Evolutionary conservation across 2,888 invertebrate species (phyloP).

Genomic region (Candidula unifasciata): DNA sequence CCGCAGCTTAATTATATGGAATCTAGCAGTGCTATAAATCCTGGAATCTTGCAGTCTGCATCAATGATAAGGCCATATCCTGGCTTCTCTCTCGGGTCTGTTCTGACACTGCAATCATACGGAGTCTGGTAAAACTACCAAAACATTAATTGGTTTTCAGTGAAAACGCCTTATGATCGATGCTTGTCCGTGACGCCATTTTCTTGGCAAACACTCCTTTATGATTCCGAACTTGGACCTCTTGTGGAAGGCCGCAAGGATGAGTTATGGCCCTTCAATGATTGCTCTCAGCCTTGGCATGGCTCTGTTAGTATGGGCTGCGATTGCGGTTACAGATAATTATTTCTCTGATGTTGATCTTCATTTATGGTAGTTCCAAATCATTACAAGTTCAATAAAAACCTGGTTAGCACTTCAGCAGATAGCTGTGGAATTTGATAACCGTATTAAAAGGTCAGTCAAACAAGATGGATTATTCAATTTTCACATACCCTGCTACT

Average conservation of each 20-base stretch:
- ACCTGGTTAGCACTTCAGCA: constrained; percentile 32
- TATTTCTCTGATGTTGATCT: constrained; percentile 36
- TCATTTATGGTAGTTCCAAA: constrained; percentile 34
- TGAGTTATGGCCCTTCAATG: constrained; percentile 45
- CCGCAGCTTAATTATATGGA: not conserved
- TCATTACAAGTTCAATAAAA: constrained; percentile 46
- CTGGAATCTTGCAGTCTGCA: constrained; percentile 1
- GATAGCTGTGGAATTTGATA: not conserved
- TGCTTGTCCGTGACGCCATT: constrained; percentile 43
- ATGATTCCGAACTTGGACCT: constrained; percentile 40
- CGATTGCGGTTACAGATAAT: constrained; percentile 37
- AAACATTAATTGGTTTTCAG: constrained; percentile 56
- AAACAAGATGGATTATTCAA: not conserved
- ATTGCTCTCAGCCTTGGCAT: constrained; percentile 9
- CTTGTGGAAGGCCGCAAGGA: constrained; percentile 12
- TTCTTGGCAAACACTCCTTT: constrained; percentile 44
- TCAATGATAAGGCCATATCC: constrained; percentile 22
- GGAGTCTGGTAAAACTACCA: constrained; percentile 51
- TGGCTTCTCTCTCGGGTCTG: constrained; percentile 8
- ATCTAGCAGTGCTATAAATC: constrained; percentile 7
- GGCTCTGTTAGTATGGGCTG: constrained; percentile 20
- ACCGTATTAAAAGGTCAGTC: constrained; percentile 11
- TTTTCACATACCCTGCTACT: too few relatives aligned
- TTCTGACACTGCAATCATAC: constrained; percentile 52
- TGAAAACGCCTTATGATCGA: constrained; percentile 52